Conservation (phyloP, 2,113 vertebrate species). For the Oncorhynchus gorbuscha region DNA sequence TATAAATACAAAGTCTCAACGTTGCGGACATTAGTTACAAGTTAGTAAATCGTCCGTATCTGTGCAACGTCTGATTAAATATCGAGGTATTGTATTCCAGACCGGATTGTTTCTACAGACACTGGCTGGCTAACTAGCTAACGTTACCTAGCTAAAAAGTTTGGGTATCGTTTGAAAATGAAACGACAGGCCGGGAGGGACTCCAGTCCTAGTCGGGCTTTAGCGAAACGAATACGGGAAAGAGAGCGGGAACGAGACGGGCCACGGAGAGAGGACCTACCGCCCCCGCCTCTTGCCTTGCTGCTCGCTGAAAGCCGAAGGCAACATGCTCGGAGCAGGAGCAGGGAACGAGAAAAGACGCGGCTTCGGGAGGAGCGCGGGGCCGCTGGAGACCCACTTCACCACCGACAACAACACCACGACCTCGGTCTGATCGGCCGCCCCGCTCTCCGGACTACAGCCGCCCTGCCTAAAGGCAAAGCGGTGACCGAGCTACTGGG, state of each 20-base stretch:
- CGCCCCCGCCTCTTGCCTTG: constrained; percentile 71
- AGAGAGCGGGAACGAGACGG: constrained; percentile 78
- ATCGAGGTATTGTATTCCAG: constrained; percentile 9
- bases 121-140: neutral
- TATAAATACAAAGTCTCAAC: neutral
- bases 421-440: constrained; percentile 68
- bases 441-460: constrained; percentile 56
- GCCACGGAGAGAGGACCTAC: constrained; percentile 70
- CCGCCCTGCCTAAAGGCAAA: constrained; percentile 50
- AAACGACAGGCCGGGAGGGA: constrained; percentile 91
- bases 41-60: constrained; percentile 14
- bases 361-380: constrained; percentile 74
- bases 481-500: constrained; percentile 58
- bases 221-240: constrained; percentile 79
- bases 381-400: constrained; percentile 73
- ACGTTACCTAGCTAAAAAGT: constrained; percentile 50
- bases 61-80: constrained; percentile 9
- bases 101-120: constrained; percentile 48
- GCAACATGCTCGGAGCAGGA: constrained; percentile 65
- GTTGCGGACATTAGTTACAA: neutral
- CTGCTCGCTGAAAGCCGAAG: constrained; percentile 77
- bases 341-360: constrained; percentile 80
- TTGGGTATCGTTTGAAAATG: constrained; percentile 74
- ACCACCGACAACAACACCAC: constrained; percentile 68
- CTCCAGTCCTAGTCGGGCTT: constrained; percentile 78